A percentile compares a stretch with the other conserved stretches of the same genome.
phyloP scores from a whole-genome alignment of 2,113 vertebrate genomes.

The Anguilla japonica region DNA sequence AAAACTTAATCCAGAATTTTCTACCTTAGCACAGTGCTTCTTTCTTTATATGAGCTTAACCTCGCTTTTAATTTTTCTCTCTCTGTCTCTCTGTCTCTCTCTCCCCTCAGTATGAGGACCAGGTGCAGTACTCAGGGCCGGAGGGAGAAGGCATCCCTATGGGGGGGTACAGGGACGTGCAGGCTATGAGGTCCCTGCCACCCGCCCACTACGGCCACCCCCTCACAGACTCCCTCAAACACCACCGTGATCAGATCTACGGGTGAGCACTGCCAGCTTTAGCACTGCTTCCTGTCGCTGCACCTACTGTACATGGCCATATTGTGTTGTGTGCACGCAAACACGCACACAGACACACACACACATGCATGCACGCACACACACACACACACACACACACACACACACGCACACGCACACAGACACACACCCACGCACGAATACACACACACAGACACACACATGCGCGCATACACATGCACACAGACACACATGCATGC shows the following conservation, averaged over 20 bases:
- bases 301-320: slow-evolving; percentile 16
- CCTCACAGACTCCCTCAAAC: slow-evolving; percentile 74
- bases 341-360: no score
- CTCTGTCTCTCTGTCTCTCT: slow-evolving; percentile 4
- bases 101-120: slow-evolving; percentile 73
- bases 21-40: not conserved
- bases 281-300: not conserved
- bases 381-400: no score
- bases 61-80: not conserved
- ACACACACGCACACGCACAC: no score
- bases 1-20: not conserved
- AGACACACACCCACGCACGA: no score
- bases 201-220: slow-evolving; percentile 65
- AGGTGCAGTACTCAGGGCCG: slow-evolving; percentile 76
- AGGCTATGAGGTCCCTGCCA: slow-evolving; percentile 63
- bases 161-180: slow-evolving; percentile 68
- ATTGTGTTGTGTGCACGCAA: not conserved
- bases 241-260: slow-evolving; percentile 77
- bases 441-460: no score
- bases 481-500: not conserved
- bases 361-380: no score
- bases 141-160: slow-evolving; percentile 63
- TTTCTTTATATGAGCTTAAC: slow-evolving; percentile 28
- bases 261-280: slow-evolving; percentile 53
- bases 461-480: not conserved